These are phyloP conservation scores for Anthopleura sola DNA, from an alignment of 64 coral and sea anemone genomes.

Conservation along the genomic window DNA sequence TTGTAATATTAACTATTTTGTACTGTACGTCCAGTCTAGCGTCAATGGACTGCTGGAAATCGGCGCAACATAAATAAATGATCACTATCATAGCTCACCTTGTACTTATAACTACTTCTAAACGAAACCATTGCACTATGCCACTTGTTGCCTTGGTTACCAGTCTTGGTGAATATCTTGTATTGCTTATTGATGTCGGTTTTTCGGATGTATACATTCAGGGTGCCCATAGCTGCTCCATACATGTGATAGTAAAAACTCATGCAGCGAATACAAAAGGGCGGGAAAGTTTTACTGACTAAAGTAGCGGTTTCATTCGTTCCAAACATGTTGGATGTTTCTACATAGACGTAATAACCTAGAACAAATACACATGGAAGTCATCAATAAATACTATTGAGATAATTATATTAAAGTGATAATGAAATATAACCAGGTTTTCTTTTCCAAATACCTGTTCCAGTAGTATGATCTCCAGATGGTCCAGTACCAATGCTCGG, in stretches of 20 bases:
- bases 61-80: too few species aligned
- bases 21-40: too few species aligned
- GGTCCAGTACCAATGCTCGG: too few species aligned
- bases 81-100: neutral
- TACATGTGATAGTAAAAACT: constrained; percentile 7
- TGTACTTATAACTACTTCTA: neutral
- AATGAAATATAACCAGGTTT: too few species aligned
- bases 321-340: neutral
- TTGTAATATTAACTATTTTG: too few species aligned
- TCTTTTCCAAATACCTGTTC: too few species aligned
- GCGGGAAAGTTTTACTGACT: neutral
- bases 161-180: neutral
- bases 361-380: too few species aligned
- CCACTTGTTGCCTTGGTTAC: constrained; percentile 1
- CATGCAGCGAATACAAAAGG: neutral
- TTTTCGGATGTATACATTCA: neutral
- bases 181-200: neutral
- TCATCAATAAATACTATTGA: neutral
- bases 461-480: too few species aligned
- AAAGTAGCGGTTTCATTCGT: neutral
- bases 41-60: too few species aligned
- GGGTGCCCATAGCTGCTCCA: neutral
- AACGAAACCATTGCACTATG: neutral
- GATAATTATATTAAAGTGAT: too few species aligned
- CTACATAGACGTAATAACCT: constrained; percentile 38